Evolutionary conservation across 2,797 vertebrate species (phyloP), one percentile per base, ranked within the genome.

Genomic region (Cyclopterus lumpus): DNA sequence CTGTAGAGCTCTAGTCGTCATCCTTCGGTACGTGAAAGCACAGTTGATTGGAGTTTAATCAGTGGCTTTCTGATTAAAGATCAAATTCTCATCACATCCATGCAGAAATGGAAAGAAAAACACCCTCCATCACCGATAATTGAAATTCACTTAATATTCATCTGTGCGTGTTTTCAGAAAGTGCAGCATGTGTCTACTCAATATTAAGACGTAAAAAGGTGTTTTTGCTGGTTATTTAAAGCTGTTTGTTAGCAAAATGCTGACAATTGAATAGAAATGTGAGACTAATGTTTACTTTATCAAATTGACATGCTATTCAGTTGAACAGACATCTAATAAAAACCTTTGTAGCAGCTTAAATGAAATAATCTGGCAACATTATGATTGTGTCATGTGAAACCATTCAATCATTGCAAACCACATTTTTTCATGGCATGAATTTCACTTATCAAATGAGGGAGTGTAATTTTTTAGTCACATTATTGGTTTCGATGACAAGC

Each of bases 391-490:
- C 15, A 7, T 78, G 65, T 77, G 60, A 80, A 84, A 67, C 53
- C 55, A 14, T 64, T 64, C 20, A 62, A 22, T 72, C 59, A 22
- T 10, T 70, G 53, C 64, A 77, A 70, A 22, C 38, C 44, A 57
- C 61, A 34, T 70, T 62, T 67, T 57, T 63, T 11, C 20, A 55
- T 71, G 82, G 90, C 90, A 95, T 96, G 95, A 98, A 97, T 97
- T 97, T 98, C 97, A 98, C 97, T 99, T 99, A 97, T 99, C 97
- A 97, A 96, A 96, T 96, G 95, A 96, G 95, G 96, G 95, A 95
- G 95, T 95, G 97, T 96, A 94, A 95, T 92, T 96, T 95, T 95
- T 91, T 92, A 91, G 93, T 96, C 93, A 91, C 94, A 95, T 95
- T 93, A 95, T 94, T 90, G 90, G 93, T 94, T 95, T 96, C 94